Conservation (phyloP, 2,797 vertebrate species). For the Atherinosoma microstoma region DNA sequence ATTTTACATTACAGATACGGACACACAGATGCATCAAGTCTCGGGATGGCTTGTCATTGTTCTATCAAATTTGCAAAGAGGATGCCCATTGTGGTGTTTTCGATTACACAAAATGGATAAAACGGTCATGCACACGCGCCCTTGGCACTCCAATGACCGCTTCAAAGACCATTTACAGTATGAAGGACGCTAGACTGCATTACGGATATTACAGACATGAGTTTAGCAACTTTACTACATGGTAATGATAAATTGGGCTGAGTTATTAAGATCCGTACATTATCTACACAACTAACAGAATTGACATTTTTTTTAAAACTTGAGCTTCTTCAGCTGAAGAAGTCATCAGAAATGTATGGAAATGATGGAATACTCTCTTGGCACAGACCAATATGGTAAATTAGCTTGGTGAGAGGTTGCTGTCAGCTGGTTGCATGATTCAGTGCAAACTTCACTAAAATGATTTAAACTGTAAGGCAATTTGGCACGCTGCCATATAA, state of each 20-base stretch:
- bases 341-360: neutral
- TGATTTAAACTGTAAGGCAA: slow-evolving; percentile 24
- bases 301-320: neutral
- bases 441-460: slow-evolving; percentile 17
- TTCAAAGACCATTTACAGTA: neutral
- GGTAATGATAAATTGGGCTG: neutral
- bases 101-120: neutral
- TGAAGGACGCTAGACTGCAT: neutral
- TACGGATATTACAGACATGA: neutral
- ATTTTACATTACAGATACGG: neutral
- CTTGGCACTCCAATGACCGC: neutral
- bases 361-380: slow-evolving; percentile 15
- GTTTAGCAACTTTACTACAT: neutral
- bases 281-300: neutral
- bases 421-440: slow-evolving; percentile 23
- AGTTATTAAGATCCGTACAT: neutral
- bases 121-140: neutral
- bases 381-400: slow-evolving; percentile 8
- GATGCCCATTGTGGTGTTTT: neutral
- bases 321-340: neutral
- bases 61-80: neutral
- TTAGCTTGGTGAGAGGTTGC: slow-evolving; percentile 22
- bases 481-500: slow-evolving; percentile 17
- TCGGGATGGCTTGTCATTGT: neutral
- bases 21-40: neutral